phyloP scores from a whole-genome alignment of 2,113 vertebrate genomes.

The Melanostigma gelatinosum region DNA sequence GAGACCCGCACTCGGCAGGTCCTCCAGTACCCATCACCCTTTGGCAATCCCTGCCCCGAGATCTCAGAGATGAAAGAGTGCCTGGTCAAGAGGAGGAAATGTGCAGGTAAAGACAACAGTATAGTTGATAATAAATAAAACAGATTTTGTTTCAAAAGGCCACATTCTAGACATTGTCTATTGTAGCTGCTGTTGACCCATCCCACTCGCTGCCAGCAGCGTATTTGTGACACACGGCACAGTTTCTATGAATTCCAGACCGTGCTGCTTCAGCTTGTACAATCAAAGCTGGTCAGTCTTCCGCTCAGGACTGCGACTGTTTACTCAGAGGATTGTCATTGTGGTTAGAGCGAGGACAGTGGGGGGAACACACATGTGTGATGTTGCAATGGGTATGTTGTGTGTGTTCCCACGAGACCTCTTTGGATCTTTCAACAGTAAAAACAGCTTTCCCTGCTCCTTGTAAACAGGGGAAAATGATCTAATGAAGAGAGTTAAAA shows the following conservation, averaged over 20 bases:
- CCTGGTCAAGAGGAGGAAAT: conserved; percentile 91
- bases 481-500: conserved; percentile 68
- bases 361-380: conserved; percentile 67
- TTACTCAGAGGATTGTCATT: conserved; percentile 79
- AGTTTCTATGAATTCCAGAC: conserved; percentile 73
- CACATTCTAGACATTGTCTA: neutral
- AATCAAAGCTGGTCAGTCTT: conserved; percentile 72
- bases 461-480: conserved; percentile 66
- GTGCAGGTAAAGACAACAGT: conserved; percentile 84
- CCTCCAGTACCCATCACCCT: conserved; percentile 87
- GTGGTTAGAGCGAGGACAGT: conserved; percentile 72
- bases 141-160: neutral
- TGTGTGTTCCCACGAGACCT: conserved; percentile 67
- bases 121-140: neutral
- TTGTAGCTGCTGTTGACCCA: conserved; percentile 26
- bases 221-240: conserved; percentile 64
- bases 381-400: conserved; percentile 74
- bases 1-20: conserved; percentile 91
- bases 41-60: conserved; percentile 88
- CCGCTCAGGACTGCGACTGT: conserved; percentile 74
- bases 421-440: conserved; percentile 66
- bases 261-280: conserved; percentile 66
- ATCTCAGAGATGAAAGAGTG: conserved; percentile 91
- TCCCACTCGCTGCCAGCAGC: conserved; percentile 36
- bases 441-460: conserved; percentile 58